Base-by-base conservation (phyloP, 2,888 invertebrate species). In the Phlogophora meticulosa region DNA sequence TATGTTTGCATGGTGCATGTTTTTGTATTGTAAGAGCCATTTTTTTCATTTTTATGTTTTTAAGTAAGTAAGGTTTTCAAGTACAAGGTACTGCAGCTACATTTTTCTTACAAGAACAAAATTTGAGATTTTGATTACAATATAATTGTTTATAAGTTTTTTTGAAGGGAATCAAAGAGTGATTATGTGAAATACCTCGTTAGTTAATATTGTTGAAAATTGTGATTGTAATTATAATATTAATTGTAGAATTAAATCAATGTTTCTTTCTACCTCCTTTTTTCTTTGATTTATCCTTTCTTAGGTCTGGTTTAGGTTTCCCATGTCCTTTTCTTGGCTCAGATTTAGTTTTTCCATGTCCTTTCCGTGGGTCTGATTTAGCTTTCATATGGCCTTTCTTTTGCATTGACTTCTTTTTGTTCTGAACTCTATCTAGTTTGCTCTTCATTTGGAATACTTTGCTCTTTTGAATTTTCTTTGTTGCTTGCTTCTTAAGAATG, bases 381-480 rank as follows among this genome's bases (percentile, higher is more conserved):
- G 22, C 57, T 70, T 70, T 75, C 91, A 85, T 88, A 28, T 89
- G 89, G 10, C 87, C 86, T 81, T 93, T 93, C 84, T 93, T 94
- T 70, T 93, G 92, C 42, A 88, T 88, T 0, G 97, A 96, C 86
- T 97, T 97, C 89, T 97, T 98, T 81, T 96, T 97, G 86, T 98
- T 97, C 78, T 97, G 96, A 56, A 96, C 93, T 76, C 96, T 96
- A 71, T 98, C 97, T 32, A 98, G 85, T 88, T 97, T 97, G 80
- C 96, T 97, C 86, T 98, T 98, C 91, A 96, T 96, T 93, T 97
- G 97, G 84, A 97, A 98, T 0, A 96, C 96, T 95, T 97, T 98
- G 86, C 97, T 98, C 78, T 97, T 97, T 85, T 97, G 96, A 17
- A 98, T 96, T 87, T 97, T 97, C 83, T 97, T 97, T 0, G 97